Evolutionary conservation across 1,140 invertebrate genomes (phyloP).

Genomic region (Pseudomyrmex dendroicus): DNA sequence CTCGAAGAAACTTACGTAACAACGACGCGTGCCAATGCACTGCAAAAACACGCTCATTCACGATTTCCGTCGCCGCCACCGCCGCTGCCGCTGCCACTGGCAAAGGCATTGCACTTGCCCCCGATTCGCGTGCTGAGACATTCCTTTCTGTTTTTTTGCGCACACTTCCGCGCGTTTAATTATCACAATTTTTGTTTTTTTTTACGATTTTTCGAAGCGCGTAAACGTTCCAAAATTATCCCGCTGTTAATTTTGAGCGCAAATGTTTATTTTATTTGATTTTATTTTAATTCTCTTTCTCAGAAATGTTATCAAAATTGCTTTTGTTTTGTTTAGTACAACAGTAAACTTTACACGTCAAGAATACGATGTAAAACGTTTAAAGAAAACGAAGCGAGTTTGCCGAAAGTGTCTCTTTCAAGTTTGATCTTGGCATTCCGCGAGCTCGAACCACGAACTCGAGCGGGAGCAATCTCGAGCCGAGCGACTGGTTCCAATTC

Average conservation of each 20-base stretch:
- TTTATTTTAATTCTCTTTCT: no score
- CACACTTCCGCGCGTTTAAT: not conserved
- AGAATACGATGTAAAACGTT: no score
- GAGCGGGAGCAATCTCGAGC: not conserved
- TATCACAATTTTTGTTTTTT: not conserved
- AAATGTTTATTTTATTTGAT: no score
- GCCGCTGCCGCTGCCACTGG: not conserved
- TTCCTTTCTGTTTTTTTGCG: not conserved
- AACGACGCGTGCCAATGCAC: slow-evolving; percentile 57
- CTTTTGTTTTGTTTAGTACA: no score
- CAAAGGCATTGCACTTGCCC: slow-evolving; percentile 40
- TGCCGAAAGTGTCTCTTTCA: not conserved
- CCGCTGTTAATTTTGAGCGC: no score
- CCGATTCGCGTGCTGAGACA: not conserved
- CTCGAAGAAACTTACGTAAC: slow-evolving; percentile 65
- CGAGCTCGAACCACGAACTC: not conserved
- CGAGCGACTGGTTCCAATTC: slow-evolving; percentile 22
- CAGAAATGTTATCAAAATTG: no score
- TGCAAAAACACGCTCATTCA: slow-evolving; percentile 69
- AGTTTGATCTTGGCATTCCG: not conserved
- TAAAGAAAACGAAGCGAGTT: not conserved
- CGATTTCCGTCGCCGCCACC: slow-evolving; percentile 27
- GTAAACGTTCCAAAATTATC: not conserved
- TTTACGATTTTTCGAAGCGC: not conserved
- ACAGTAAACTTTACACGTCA: no score